phyloP scores from a whole-genome alignment of 2,797 vertebrate species.

The Babyrousa celebensis region DNA sequence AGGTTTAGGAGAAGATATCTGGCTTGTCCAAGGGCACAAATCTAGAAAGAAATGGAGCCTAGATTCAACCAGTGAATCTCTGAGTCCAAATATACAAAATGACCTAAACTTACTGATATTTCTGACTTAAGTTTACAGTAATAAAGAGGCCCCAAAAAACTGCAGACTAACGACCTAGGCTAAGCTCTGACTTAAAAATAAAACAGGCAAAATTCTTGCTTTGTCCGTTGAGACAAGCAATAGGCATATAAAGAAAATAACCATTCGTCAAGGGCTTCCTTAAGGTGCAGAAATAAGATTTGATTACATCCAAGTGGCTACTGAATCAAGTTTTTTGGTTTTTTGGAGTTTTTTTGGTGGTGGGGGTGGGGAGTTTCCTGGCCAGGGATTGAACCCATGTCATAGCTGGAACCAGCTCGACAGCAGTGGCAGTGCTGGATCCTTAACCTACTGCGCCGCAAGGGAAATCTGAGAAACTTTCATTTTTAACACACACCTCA shows the following conservation, averaged over 20 bases:
- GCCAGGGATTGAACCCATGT: background rate
- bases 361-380: background rate
- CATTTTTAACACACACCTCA: background rate
- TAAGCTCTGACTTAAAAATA: conserved; percentile 22
- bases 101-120: conserved; percentile 1
- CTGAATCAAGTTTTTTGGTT: background rate
- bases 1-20: background rate
- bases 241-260: background rate
- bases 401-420: background rate
- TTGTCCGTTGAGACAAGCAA: background rate
- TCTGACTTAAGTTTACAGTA: conserved; percentile 14
- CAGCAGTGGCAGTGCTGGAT: background rate
- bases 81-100: conserved; percentile 30
- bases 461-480: background rate
- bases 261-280: background rate
- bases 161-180: background rate
- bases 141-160: background rate
- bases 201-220: background rate
- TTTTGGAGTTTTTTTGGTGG: background rate
- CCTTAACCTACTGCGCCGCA: background rate
- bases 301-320: background rate
- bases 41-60: background rate
- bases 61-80: background rate
- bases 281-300: background rate
- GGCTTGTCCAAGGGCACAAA: conserved; percentile 12